Conservation (phyloP, 2,888 invertebrate genomes). For the Sinotaia quadrata region DNA sequence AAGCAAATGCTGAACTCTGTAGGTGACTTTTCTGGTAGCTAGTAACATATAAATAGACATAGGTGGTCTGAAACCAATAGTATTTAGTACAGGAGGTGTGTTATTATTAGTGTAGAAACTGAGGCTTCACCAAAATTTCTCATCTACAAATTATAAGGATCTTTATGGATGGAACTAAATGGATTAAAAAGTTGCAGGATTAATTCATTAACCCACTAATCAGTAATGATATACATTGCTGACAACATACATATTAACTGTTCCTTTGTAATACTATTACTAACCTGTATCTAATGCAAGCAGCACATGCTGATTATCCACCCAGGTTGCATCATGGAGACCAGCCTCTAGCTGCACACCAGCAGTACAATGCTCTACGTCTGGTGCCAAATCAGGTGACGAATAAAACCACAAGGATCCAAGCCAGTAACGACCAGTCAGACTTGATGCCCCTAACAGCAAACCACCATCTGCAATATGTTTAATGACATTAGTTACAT, state of each 20-base stretch:
- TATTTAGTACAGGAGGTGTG: no score
- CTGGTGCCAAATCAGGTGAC: constrained; percentile 71
- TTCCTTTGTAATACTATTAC: not conserved
- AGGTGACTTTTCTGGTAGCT: no score
- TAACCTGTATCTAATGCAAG: constrained; percentile 77
- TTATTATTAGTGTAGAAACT: no score
- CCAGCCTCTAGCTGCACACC: constrained; percentile 74
- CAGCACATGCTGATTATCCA: constrained; percentile 70
- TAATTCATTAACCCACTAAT: not conserved
- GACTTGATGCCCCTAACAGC: constrained; percentile 77
- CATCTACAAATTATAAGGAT: no score
- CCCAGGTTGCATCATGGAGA: constrained; percentile 74
- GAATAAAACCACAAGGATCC: constrained; percentile 77
- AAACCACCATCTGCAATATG: constrained; percentile 75
- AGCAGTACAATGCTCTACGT: constrained; percentile 73
- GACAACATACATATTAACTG: not conserved
- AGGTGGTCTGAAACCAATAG: no score
- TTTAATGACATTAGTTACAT: not conserved
- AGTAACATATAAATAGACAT: no score
- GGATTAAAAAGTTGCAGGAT: no score
- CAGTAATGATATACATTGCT: not conserved
- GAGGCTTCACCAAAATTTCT: no score
- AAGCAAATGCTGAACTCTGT: no score
- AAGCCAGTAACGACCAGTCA: constrained; percentile 78
- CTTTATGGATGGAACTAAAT: no score